Evolutionary conservation across 2,113 vertebrate genomes (phyloP), one percentile per base, ranked within the genome.

Genomic region (Nothocercus nigrocapillus): DNA sequence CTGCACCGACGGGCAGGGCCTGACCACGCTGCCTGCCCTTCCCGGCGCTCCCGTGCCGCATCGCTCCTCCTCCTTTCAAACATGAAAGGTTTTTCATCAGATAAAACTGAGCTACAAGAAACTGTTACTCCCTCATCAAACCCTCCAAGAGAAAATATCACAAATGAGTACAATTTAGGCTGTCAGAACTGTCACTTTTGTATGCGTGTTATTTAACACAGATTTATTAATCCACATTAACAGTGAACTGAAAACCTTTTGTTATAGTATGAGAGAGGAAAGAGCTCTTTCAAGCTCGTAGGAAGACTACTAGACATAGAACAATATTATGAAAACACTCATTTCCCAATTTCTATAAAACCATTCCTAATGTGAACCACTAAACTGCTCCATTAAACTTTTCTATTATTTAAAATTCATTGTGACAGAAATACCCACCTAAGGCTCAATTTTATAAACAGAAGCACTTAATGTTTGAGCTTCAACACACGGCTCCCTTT

Each of bases 151-250:
- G 20, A 74, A 74, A 30, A 14, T 27, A 56, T 64, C 76, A 78
- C 34, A 86, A 88, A 80, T 8, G 30, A 91, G 34, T 27, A 75
- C 28, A 81, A 42, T 82, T 94, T 47, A 56, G 54, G 51, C 51
- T 88, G 88, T 56, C 84, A 88, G 61, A 88, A 78, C 45, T 69
- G 81, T 85, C 89, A 91, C 45, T 89, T 94, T 82, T 32, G 53
- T 74, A 7, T 6, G 3, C 59, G 63, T 91, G 89, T 94, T 61
- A 91, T 67, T 89, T 84, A 91, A 91, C 34, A 47, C 42, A 78
- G 38, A 42, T 75, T 59, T 95, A 91, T 97, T 97, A 95, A 91
- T 82, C 68, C 64, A 90, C 42, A 49, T 84, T 88, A 93, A 80
- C 51, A 74, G 24, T 36, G 44, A 83, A 85, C 40, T 13, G 78